Evolutionary conservation across 2,797 vertebrate species (phyloP), one percentile per base, ranked within the genome.

Genomic region (Tenualosa ilisha): DNA sequence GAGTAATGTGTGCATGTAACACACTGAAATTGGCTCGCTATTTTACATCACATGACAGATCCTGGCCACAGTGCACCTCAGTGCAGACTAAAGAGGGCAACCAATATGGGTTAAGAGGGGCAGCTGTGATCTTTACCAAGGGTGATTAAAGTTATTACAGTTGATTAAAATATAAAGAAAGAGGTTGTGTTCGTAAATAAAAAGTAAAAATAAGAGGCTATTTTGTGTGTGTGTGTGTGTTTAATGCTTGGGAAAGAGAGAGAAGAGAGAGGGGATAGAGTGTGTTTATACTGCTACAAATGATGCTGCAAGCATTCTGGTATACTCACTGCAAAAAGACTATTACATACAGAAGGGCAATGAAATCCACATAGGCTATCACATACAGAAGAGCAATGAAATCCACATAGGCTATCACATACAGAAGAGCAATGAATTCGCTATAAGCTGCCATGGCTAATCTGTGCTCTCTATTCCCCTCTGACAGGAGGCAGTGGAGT

Each of bases 391-490:
- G 31, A 3, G 31, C 65, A 37, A 0, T 72, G 26, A 31, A 22
- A 79, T 79, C 72, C 72, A 20, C 72, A 37, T 79, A 79, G 31
- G 65, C 65, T 68, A 68, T 68, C 65, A 72, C 26, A 72, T 6
- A 72, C 65, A 72, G 26, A 15, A 13, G 5, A 0, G 15, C 26
- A 72, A 3, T 72, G 12, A 31, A 22, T 46, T 79, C 72, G 40
- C 7, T 40, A 37, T 79, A 79, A 79, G 72, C 72, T 46, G 37
- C 15, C 72, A 46, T n/a, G 7, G 37, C 40, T 79, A 79, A 79
- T 46, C 72, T 43, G 72, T 0, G 6, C 17, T 22, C 43, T 46
- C 37, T 22, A 37, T 46, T 79, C 72, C 72, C 37, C 31, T 15
- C 37, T 8, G 37, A 79, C 17, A 20, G 17, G 37, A 20, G 72